Evolutionary conservation across 92 coral and sea anemone genomes (phyloP), one percentile per base, ranked within the genome.

Genomic region (Phymanthus crucifer): DNA sequence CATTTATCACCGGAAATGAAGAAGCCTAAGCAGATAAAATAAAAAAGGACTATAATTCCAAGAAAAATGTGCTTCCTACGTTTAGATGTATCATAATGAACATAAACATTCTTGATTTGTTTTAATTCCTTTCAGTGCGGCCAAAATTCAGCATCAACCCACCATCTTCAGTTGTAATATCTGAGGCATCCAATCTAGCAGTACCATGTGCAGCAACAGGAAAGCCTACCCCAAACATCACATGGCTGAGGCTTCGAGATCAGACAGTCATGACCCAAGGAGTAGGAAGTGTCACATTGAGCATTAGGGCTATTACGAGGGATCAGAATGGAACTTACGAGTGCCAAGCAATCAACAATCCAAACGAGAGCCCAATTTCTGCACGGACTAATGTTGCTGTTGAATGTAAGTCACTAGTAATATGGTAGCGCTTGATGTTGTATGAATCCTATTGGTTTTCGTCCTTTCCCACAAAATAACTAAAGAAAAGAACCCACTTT

Each of bases 401-500:
- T 37, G 72, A 81, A 32, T 81, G 85, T 81, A 73, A 81, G 85
- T 73, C n/a, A n/a, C n/a, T n/a, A n/a, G n/a, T n/a, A n/a, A n/a
- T n/a, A n/a, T n/a, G n/a, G 11, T 61, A 38, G 45, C 45, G 45
- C 45, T 38, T 38, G 45, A 38, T 38, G 10, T 38, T 38, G 45
- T 38, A n/a, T n/a, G n/a, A n/a, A n/a, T n/a, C n/a, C n/a, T n/a
- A n/a, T n/a, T n/a, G n/a, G n/a, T n/a, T n/a, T n/a, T n/a, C n/a
- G n/a, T n/a, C n/a, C n/a, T n/a, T n/a, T n/a, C n/a, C n/a, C n/a
- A n/a, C n/a, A n/a, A n/a, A n/a, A n/a, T n/a, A n/a, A n/a, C n/a
- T n/a, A n/a, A n/a, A n/a, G n/a, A n/a, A n/a, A n/a, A n/a, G n/a
- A n/a, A n/a, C n/a, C n/a, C n/a, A n/a, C n/a, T n/a, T n/a, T n/a